Percentiles rank a stretch among this genome's conserved stretches.
These are phyloP conservation scores for Paralinhomoeus sp. DNA, from an alignment of 2,888 invertebrate species.

Conservation along the genomic window DNA sequence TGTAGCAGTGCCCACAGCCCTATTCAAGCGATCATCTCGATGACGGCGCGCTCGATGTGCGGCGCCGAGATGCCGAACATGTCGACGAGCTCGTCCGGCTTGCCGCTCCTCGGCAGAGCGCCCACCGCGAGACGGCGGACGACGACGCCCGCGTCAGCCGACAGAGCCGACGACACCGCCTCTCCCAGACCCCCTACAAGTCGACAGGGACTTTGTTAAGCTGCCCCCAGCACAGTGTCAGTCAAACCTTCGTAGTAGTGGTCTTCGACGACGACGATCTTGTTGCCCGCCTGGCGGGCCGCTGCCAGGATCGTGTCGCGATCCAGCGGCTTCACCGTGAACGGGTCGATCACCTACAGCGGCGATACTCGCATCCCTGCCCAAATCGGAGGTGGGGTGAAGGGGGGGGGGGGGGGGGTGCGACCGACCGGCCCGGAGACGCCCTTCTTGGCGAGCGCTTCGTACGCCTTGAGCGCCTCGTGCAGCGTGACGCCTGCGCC, in stretches of 20 bases:
- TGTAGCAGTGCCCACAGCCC: no score
- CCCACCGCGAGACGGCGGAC: constrained; percentile 53
- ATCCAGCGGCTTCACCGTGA: constrained; percentile 65
- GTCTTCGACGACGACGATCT: constrained; percentile 78
- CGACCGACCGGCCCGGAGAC: no score
- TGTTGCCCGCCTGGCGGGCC: constrained; percentile 51
- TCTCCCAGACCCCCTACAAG: constrained; percentile 70
- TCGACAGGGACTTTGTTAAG: constrained; percentile 2
- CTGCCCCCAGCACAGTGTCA: not conserved
- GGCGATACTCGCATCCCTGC: not conserved
- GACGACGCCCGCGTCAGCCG: constrained; percentile 40
- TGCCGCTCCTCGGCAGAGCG: constrained; percentile 72
- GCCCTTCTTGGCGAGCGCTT: constrained; percentile 8
- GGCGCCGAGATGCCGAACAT: constrained; percentile 65
- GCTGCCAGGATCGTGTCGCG: constrained; percentile 46
- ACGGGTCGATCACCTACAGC: constrained; percentile 50
- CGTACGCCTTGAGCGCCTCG: constrained; percentile 54
- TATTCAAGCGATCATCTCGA: constrained; percentile 18
- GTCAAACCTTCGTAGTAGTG: constrained; percentile 66
- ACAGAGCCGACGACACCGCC: constrained; percentile 61
- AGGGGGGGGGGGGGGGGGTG: no score
- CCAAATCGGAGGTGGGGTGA: not conserved
- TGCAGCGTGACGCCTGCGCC: constrained; percentile 80
- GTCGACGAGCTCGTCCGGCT: constrained; percentile 58
- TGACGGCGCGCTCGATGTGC: constrained; percentile 49